Evolutionary conservation across 2,113 vertebrate genomes (phyloP).

Genomic region (Drymodes brunneopygia): DNA sequence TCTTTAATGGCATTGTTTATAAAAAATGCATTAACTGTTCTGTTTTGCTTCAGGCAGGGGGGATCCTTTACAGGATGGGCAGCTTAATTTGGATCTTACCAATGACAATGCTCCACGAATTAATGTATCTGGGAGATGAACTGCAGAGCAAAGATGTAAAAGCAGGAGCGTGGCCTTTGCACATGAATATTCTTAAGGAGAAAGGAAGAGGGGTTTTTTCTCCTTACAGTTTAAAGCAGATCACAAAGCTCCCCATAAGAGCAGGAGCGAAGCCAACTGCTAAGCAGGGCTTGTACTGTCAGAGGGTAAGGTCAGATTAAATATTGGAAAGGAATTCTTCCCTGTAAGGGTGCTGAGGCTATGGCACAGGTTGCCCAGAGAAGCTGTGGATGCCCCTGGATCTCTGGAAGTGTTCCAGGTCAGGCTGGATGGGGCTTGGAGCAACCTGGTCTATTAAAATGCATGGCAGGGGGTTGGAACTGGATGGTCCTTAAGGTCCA

Average conservation of each 20-base stretch:
- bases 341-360: fast-evolving
- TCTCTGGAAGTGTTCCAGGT: neutral
- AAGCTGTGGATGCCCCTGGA: neutral
- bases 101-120: neutral
- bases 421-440: neutral
- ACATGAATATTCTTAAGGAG: neutral
- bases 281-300: neutral
- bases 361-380: neutral
- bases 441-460: too few species aligned
- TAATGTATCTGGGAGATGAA: neutral
- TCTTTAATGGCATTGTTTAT: constrained; percentile 54
- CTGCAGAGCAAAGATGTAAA: neutral
- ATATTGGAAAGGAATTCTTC: neutral
- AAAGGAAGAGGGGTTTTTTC: neutral
- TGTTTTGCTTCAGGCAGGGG: constrained; percentile 48
- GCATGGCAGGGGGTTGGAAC: neutral
- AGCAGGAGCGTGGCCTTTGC: neutral
- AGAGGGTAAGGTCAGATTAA: neutral
- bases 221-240: neutral
- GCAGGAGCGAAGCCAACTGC: neutral
- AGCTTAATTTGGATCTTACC: constrained; percentile 43
- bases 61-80: constrained; percentile 47
- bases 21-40: constrained; percentile 67
- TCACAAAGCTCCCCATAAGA: neutral
- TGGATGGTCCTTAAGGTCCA: neutral